phyloP scores from a whole-genome alignment of 2,888 invertebrate genomes.

The Drosophila hamatofila region DNA sequence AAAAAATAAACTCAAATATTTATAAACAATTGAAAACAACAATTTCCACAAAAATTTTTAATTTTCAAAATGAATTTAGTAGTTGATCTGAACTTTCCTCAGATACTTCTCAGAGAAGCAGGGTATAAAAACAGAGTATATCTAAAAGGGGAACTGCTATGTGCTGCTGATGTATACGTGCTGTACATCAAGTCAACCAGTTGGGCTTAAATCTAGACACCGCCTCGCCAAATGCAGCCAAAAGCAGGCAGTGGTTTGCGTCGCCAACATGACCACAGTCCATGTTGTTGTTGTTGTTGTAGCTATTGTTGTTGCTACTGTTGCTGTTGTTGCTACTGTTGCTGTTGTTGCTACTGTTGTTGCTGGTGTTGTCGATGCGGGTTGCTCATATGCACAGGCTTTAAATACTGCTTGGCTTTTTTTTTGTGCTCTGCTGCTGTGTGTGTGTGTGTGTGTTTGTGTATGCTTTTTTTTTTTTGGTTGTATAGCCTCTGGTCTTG shows the following conservation, averaged over 20 bases:
- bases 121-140: not conserved
- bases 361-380: constrained; percentile 26
- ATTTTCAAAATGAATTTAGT: no score
- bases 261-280: constrained; percentile 38
- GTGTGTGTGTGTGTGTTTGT: constrained; percentile 16
- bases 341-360: constrained; percentile 17
- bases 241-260: constrained; percentile 1
- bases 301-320: constrained; percentile 20
- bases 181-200: constrained; percentile 54
- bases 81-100: no score
- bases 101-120: no score
- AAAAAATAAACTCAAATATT: no score
- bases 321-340: not conserved
- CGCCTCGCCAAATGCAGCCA: constrained; percentile 48
- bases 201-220: constrained; percentile 17
- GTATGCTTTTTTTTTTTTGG: constrained; percentile 16
- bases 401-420: constrained; percentile 42
- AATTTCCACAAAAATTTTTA: no score
- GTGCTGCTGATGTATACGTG: constrained; percentile 39
- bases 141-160: constrained; percentile 17
- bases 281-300: constrained; percentile 11
- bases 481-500: constrained; percentile 34
- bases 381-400: constrained; percentile 51
- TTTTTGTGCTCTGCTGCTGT: constrained; percentile 19
- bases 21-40: no score